These are phyloP conservation scores for Turritopsis dohrnii DNA, from an alignment of 30 jellyfish, hydroid and myxozoan genomes.

Conservation along the genomic window DNA sequence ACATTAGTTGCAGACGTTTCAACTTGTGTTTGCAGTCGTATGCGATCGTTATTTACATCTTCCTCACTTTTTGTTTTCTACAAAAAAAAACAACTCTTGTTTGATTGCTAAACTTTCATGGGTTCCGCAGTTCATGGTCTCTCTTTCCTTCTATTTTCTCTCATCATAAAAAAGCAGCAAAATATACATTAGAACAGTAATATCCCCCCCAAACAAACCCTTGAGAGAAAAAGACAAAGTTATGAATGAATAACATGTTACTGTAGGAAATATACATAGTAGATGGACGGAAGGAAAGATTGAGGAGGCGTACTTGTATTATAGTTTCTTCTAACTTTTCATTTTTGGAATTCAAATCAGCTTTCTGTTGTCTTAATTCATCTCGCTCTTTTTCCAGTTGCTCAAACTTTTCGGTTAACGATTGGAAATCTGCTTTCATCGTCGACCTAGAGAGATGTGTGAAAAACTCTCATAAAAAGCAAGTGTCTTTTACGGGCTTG, in stretches of 20 bases:
- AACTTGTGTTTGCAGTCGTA: constrained; percentile 36
- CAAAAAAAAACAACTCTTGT: neutral
- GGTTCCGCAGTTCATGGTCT: too few species aligned
- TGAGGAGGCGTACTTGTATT: neutral
- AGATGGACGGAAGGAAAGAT: too few species aligned
- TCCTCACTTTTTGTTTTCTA: constrained; percentile 6
- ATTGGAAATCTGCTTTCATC: neutral
- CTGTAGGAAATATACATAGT: too few species aligned
- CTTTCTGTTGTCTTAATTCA: neutral
- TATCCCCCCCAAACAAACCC: too few species aligned
- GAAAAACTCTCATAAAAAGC: too few species aligned
- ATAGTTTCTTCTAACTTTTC: neutral
- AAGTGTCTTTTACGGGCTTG: too few species aligned
- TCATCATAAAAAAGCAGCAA: too few species aligned
- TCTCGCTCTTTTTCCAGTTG: neutral
- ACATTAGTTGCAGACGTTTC: constrained; percentile 48
- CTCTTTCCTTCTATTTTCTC: too few species aligned
- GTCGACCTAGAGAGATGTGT: neutral
- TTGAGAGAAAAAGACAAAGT: too few species aligned
- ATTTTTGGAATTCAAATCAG: neutral
- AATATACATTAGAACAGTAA: too few species aligned
- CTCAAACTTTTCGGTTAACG: neutral
- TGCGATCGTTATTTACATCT: constrained; percentile 26
- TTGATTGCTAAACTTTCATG: neutral
- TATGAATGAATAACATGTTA: too few species aligned